phyloP scores from a whole-genome alignment of 1,140 invertebrate genomes.

The Parapsyche elsis region DNA sequence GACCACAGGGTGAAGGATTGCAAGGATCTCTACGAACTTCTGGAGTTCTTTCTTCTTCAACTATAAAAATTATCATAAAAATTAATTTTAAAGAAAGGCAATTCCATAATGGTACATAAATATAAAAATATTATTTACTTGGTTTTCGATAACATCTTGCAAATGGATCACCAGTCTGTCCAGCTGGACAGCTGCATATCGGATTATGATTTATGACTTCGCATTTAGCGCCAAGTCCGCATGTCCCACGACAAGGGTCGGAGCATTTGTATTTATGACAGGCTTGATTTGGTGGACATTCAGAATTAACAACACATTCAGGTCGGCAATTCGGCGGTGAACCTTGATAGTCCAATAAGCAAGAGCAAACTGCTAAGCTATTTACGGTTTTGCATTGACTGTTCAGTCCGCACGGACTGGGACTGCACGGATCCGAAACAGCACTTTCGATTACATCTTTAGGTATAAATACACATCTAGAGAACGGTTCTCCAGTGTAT shows the following conservation, averaged over 20 bases:
- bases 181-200: conserved; percentile 72
- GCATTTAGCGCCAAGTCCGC: conserved; percentile 72
- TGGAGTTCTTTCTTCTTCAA: conserved; percentile 72
- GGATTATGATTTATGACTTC: conserved; percentile 76
- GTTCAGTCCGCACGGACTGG: conserved; percentile 74
- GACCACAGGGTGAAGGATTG: conserved; percentile 82
- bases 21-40: conserved; percentile 73
- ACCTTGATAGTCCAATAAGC: conserved; percentile 71
- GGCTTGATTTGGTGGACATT: conserved; percentile 71
- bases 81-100: not conserved
- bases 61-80: conserved; percentile 68
- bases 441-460: conserved; percentile 31
- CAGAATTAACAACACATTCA: conserved; percentile 72
- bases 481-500: conserved; percentile 81
- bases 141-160: conserved; percentile 68
- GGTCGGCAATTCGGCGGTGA: conserved; percentile 71
- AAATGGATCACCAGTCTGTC: conserved; percentile 75
- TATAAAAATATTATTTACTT: conserved; percentile 64
- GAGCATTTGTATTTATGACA: conserved; percentile 73
- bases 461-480: conserved; percentile 59
- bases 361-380: conserved; percentile 72
- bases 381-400: conserved; percentile 71
- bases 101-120: not conserved
- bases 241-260: conserved; percentile 73
- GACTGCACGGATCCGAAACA: conserved; percentile 69